phyloP scores from a whole-genome alignment of 2,888 invertebrate genomes.

The Cephus sareptanus region DNA sequence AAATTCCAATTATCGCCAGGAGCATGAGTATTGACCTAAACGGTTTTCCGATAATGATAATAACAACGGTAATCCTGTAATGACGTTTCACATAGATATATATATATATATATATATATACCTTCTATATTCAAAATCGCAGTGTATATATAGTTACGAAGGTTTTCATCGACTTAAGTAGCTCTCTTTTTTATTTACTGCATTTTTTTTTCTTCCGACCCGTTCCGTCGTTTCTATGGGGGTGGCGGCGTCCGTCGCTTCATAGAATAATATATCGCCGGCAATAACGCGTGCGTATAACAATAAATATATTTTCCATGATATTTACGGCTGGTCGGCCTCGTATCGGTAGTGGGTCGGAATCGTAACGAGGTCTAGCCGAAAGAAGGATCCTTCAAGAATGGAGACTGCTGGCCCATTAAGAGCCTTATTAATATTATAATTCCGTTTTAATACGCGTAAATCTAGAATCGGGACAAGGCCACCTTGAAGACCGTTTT shows the following conservation, averaged over 20 bases:
- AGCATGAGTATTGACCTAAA: background rate
- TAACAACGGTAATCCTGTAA: background rate
- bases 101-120: background rate
- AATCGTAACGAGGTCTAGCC: slow-evolving; percentile 33
- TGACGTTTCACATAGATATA: background rate
- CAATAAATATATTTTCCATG: slow-evolving; percentile 33
- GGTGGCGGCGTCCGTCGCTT: background rate
- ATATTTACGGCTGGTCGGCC: slow-evolving; percentile 36
- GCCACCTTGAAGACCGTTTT: slow-evolving; percentile 47
- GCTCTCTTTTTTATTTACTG: background rate
- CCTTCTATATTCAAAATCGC: background rate
- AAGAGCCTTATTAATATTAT: slow-evolving; percentile 57
- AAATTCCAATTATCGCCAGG: slow-evolving; percentile 41
- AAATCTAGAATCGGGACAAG: slow-evolving; percentile 54
- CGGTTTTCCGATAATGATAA: background rate
- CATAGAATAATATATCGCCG: slow-evolving; percentile 23
- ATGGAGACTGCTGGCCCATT: slow-evolving; percentile 34
- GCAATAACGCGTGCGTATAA: slow-evolving; percentile 30
- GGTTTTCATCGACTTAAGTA: background rate
- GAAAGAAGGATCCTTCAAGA: slow-evolving; percentile 19
- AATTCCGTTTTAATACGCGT: slow-evolving; percentile 56
- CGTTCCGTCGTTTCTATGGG: slow-evolving; percentile 2
- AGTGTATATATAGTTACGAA: background rate
- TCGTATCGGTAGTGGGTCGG: slow-evolving; percentile 13
- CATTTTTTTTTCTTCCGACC: background rate